phyloP scores from a whole-genome alignment of 64 coral and sea anemone species.

The Platygyra sinensis region DNA sequence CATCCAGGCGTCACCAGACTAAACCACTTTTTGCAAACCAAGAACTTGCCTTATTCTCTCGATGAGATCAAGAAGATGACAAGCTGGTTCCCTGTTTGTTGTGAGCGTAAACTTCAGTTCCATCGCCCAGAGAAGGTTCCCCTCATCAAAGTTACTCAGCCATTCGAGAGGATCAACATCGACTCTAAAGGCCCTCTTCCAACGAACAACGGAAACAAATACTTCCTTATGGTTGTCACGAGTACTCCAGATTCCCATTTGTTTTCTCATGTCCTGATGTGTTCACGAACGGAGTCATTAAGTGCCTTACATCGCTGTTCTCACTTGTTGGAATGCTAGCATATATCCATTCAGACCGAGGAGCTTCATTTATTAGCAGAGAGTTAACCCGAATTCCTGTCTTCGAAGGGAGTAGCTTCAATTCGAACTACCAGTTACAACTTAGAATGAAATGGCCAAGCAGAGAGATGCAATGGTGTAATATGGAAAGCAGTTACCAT shows the following conservation, averaged over 20 bases:
- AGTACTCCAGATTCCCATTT: too few relatives aligned
- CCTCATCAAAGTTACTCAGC: conserved; percentile 65
- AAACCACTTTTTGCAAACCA: conserved; percentile 39
- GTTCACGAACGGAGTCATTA: conserved; percentile 42
- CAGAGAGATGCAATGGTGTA: conserved; percentile 59
- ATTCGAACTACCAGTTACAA: conserved; percentile 63
- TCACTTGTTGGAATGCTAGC: conserved; percentile 65
- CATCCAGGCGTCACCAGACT: conserved; percentile 53
- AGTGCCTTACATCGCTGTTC: conserved; percentile 61
- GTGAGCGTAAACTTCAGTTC: conserved; percentile 63
- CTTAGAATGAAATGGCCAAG: conserved; percentile 62
- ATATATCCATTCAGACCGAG: conserved; percentile 67
- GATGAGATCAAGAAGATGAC: conserved; percentile 45
- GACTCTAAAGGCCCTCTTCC: conserved; percentile 68
- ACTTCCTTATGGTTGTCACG: too few relatives aligned
- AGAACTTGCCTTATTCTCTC: conserved; percentile 64
- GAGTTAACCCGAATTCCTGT: conserved; percentile 50
- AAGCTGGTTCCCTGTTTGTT: conserved; percentile 51
- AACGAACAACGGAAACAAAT: conserved; percentile 35
- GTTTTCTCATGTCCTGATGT: conserved; percentile 67
- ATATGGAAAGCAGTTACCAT: conserved; percentile 63
- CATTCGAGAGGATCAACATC: conserved; percentile 83
- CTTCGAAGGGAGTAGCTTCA: conserved; percentile 49
- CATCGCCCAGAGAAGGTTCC: conserved; percentile 56
- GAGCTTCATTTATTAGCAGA: conserved; percentile 52